Base-by-base conservation (phyloP, 92 coral and sea anemone genomes). In the Umimayanthus chanpuru region DNA sequence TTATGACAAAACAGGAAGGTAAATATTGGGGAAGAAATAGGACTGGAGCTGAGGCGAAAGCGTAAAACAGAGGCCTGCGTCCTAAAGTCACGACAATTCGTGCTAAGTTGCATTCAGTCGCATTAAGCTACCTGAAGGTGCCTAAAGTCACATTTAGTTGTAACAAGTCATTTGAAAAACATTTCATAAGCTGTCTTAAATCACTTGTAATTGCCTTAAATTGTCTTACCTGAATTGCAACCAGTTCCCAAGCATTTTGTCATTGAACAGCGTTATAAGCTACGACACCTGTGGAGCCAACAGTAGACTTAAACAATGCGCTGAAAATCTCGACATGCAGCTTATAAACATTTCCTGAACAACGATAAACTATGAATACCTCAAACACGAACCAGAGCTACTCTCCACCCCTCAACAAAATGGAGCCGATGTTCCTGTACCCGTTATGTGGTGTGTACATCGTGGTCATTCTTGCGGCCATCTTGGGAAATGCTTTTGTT, bases 401-500 rank as follows among this genome's bases (percentile, higher is more conserved):
- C 44, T 10, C 36, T 28, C 77, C 77, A 12, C 15, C 70, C 9
- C 65, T 41, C 12, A 83, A 83, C 78, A 70, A 70, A 25, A 83
- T 83, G n/a, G 77, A 67, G 15, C 87, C 78, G 8, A 5, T n/a
- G 21, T 83, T 83, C 29, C 65, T 83, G 6, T 83, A 83, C 26
- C 87, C 78, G 20, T 43, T 83, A 68, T 83, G 87, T 25, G 64
- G 87, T 56, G 39, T 90, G 47, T 85, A 90, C 2, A 81, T 93
- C 6, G 26, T 82, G 0, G 89, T 97, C 47, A 91, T 94, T 38
- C n/a, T 93, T 5, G 89, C 87, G 44, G 95, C 97, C 16, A 80
- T 88, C 16, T 49, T 95, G 53, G 99, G 99, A 56, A 97, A 97
- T 86, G 18, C 76, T 39, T 85, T 97, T 64, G 99, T 97, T 64